Evolutionary conservation across 2,888 invertebrate species (phyloP).

Genomic region (Saturnia japonica): DNA sequence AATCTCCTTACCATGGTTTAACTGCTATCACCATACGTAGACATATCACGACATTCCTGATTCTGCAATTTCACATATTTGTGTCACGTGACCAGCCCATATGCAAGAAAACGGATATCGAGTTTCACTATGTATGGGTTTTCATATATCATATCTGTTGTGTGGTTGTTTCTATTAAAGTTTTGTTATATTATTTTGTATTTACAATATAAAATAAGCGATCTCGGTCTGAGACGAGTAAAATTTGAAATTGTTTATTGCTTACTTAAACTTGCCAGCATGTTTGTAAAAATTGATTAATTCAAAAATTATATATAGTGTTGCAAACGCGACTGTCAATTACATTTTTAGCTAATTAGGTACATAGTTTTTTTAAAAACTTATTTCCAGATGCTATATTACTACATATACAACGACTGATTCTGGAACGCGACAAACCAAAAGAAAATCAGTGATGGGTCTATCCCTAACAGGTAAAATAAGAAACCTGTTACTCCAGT

Average conservation of each 20-base stretch:
- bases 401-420: too few relatives aligned
- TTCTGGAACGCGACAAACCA: too few relatives aligned
- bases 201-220: slow-evolving; percentile 25
- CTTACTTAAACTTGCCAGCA: neutral
- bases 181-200: slow-evolving; percentile 17
- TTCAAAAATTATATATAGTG: neutral
- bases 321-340: neutral
- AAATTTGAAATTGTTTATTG: neutral
- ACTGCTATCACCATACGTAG: slow-evolving; percentile 28
- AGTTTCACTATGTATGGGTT: too few relatives aligned
- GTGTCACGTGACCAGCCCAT: slow-evolving; percentile 46
- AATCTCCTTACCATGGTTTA: neutral
- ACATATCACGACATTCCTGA: slow-evolving; percentile 39
- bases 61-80: slow-evolving; percentile 58
- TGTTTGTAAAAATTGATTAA: neutral
- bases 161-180: neutral
- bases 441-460: too few relatives aligned
- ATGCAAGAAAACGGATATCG: slow-evolving; percentile 31
- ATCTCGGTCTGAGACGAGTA: neutral
- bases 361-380: too few relatives aligned
- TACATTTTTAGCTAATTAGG: neutral
- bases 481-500: too few relatives aligned
- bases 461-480: too few relatives aligned
- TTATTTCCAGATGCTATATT: too few relatives aligned
- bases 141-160: slow-evolving; percentile 5